These are phyloP conservation scores for Cryptoprocta ferox DNA, from an alignment of 2,797 vertebrate species.

Conservation along the genomic window DNA sequence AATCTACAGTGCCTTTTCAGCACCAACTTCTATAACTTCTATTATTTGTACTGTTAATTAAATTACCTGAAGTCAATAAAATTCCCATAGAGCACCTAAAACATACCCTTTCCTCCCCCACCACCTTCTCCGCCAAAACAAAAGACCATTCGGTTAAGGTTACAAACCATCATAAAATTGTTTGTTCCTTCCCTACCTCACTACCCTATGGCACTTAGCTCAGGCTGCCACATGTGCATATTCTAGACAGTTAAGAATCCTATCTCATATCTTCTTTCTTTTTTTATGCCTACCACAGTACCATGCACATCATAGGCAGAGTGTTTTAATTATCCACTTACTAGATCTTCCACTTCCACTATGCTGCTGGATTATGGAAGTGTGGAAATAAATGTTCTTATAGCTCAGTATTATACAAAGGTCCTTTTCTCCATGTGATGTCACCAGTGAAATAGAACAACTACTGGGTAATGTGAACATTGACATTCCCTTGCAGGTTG, in stretches of 20 bases:
- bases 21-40: neutral
- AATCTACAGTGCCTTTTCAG: neutral
- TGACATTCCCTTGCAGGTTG: neutral
- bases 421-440: neutral
- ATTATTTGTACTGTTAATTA: neutral
- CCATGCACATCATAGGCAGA: neutral
- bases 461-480: neutral
- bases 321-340: neutral
- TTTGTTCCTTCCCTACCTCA: neutral
- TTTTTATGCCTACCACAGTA: neutral
- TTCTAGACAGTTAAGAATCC: neutral
- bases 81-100: neutral
- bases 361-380: neutral
- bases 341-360: neutral
- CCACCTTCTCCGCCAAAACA: fast-evolving
- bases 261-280: neutral
- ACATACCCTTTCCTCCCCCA: neutral
- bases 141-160: neutral
- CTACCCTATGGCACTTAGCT: neutral
- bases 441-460: neutral
- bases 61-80: neutral
- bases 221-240: fast-evolving
- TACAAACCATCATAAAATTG: neutral
- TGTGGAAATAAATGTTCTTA: neutral
- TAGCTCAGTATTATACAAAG: neutral